Percentiles rank a stretch among this genome's conserved stretches.
phyloP scores from a whole-genome alignment of 2,113 vertebrate genomes.

The Motacilla tschutschensis region DNA sequence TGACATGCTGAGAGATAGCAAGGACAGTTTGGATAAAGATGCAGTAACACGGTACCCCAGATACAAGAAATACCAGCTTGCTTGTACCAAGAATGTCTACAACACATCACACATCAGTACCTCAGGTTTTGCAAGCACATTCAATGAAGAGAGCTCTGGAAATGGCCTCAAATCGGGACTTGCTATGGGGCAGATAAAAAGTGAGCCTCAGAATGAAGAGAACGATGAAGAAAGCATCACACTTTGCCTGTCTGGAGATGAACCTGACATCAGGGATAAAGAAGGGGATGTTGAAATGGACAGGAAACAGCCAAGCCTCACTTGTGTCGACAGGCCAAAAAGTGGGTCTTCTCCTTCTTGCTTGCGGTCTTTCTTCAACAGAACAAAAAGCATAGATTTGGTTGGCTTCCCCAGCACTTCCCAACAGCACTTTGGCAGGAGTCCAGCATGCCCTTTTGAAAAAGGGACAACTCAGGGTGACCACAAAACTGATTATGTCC shows the following conservation, averaged over 20 bases:
- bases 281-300: conserved; percentile 88
- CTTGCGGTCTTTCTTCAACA: conserved; percentile 86
- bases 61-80: conserved; percentile 98
- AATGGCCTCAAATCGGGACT: conserved; percentile 77
- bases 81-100: conserved; percentile 97
- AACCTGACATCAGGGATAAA: conserved; percentile 84
- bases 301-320: conserved; percentile 78
- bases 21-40: conserved; percentile 84
- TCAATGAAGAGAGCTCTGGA: conserved; percentile 79
- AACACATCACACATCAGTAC: conserved; percentile 93
- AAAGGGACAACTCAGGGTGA: conserved; percentile 97
- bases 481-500: conserved; percentile 92
- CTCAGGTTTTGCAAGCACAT: conserved; percentile 98
- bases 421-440: conserved; percentile 90
- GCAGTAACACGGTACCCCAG: conserved; percentile 89
- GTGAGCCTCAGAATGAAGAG: conserved; percentile 84
- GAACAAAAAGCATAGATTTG: conserved; percentile 82
- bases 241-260: conserved; percentile 90
- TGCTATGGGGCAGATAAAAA: conserved; percentile 88
- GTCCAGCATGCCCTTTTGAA: conserved; percentile 88
- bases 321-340: conserved; percentile 78
- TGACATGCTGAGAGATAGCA: conserved; percentile 71
- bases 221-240: conserved; percentile 86
- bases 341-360: conserved; percentile 86
- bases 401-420: conserved; percentile 83